Conservation (phyloP, 2,888 invertebrate genomes). For the Tiliacea citrago region DNA sequence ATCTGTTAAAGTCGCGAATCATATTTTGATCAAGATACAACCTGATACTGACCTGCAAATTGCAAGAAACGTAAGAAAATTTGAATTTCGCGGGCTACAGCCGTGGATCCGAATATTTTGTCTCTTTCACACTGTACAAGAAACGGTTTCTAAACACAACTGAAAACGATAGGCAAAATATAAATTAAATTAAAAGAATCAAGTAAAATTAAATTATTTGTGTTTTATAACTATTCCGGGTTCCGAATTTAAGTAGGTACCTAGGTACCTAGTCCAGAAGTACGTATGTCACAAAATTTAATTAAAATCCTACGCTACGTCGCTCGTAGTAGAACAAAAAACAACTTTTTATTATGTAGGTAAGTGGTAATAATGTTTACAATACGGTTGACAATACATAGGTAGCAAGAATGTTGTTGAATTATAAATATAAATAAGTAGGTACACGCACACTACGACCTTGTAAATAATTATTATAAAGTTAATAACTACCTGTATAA, state of each 20-base stretch:
- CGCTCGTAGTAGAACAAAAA: neutral
- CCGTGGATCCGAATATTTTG: too few relatives aligned
- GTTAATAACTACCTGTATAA: conserved; percentile 33
- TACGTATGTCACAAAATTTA: neutral
- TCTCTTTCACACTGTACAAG: too few relatives aligned
- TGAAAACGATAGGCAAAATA: neutral
- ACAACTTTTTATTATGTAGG: neutral
- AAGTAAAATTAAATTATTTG: neutral
- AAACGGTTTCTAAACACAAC: too few relatives aligned
- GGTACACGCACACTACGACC: conserved; percentile 19
- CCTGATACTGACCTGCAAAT: too few relatives aligned
- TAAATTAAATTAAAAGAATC: neutral
- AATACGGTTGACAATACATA: conserved; percentile 1
- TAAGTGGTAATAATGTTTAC: neutral
- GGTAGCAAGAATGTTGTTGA: neutral
- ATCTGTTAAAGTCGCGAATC: too few relatives aligned
- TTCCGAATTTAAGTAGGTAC: neutral
- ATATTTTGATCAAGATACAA: too few relatives aligned
- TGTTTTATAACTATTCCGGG: neutral
- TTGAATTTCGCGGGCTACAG: too few relatives aligned
- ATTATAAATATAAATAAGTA: neutral
- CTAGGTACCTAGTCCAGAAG: neutral
- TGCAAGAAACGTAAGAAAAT: too few relatives aligned
- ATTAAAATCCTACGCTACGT: neutral
- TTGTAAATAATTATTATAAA: conserved; percentile 45